phyloP scores from a whole-genome alignment of 2,113 vertebrate species.

The Triplophysa dalaica region DNA sequence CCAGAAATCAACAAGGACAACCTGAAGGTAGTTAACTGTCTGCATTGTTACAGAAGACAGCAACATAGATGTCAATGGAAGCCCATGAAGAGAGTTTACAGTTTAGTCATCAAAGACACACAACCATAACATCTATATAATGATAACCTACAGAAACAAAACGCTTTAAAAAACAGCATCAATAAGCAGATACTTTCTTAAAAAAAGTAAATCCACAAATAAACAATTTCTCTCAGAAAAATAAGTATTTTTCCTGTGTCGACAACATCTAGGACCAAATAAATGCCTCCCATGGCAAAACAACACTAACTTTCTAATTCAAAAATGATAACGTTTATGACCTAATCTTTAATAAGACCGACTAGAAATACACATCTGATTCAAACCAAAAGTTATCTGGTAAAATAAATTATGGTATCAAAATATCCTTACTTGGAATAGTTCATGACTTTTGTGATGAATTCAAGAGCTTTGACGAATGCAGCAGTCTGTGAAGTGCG shows the following conservation, averaged over 20 bases:
- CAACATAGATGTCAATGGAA: slow-evolving; percentile 13
- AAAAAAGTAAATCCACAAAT: slow-evolving; percentile 16
- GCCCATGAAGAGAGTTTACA: slow-evolving; percentile 11
- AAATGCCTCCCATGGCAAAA: slow-evolving; percentile 35
- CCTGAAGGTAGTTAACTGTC: slow-evolving; percentile 65
- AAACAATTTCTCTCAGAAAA: not conserved
- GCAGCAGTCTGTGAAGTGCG: slow-evolving; percentile 13
- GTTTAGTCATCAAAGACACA: slow-evolving; percentile 29
- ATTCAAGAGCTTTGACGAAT: not conserved
- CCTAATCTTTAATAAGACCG: slow-evolving; percentile 17
- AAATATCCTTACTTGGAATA: slow-evolving; percentile 6
- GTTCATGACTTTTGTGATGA: not conserved
- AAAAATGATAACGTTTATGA: not conserved
- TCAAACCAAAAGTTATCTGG: slow-evolving; percentile 8
- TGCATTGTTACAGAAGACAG: slow-evolving; percentile 54
- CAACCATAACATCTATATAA: slow-evolving; percentile 14
- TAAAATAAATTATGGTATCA: slow-evolving; percentile 39
- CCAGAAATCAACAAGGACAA: slow-evolving; percentile 67
- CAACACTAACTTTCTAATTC: slow-evolving; percentile 41
- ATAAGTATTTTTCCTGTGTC: not conserved
- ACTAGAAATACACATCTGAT: slow-evolving; percentile 27
- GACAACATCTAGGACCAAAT: slow-evolving; percentile 22
- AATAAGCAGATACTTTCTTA: not conserved
- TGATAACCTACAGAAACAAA: not conserved
- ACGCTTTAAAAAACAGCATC: not conserved